These are phyloP conservation scores for Kryphioiulus occultus DNA, from an alignment of 2,888 invertebrate species.

Conservation along the genomic window DNA sequence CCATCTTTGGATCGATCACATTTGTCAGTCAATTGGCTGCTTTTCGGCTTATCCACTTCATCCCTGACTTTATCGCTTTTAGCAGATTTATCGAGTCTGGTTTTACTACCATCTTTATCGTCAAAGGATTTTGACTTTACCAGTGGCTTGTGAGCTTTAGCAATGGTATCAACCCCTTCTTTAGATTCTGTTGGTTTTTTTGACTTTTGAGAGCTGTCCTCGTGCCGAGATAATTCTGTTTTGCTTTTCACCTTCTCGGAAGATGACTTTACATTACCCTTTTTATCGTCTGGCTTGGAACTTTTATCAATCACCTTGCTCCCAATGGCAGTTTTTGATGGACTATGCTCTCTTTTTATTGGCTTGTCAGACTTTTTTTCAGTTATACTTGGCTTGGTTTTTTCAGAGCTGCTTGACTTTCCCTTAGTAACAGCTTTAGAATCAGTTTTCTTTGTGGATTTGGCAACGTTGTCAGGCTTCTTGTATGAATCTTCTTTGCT, in stretches of 20 bases:
- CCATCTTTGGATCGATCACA: slow-evolving; percentile 43
- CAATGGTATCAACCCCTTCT: slow-evolving; percentile 24
- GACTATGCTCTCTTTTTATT: slow-evolving; percentile 16
- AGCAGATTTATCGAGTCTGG: neutral
- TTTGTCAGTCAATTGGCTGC: slow-evolving; percentile 27
- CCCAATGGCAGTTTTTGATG: neutral
- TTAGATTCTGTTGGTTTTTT: slow-evolving; percentile 52
- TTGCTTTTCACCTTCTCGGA: neutral
- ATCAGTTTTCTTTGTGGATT: slow-evolving; percentile 5
- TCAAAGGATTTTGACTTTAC: slow-evolving; percentile 27
- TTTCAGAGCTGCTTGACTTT: slow-evolving; percentile 33
- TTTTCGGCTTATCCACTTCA: neutral
- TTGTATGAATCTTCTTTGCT: neutral
- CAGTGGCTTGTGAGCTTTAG: neutral
- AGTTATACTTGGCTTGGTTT: neutral
- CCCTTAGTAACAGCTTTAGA: slow-evolving; percentile 27
- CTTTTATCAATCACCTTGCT: slow-evolving; percentile 46
- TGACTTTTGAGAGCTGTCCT: slow-evolving; percentile 42
- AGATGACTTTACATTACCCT: neutral
- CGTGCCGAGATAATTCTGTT: neutral
- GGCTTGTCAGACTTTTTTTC: neutral
- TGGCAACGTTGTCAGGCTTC: neutral
- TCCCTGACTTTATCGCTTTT: slow-evolving; percentile 33
- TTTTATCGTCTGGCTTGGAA: slow-evolving; percentile 42
- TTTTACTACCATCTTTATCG: neutral